phyloP scores from a whole-genome alignment of 2,888 invertebrate genomes.

The Lumbricus terrestris region DNA sequence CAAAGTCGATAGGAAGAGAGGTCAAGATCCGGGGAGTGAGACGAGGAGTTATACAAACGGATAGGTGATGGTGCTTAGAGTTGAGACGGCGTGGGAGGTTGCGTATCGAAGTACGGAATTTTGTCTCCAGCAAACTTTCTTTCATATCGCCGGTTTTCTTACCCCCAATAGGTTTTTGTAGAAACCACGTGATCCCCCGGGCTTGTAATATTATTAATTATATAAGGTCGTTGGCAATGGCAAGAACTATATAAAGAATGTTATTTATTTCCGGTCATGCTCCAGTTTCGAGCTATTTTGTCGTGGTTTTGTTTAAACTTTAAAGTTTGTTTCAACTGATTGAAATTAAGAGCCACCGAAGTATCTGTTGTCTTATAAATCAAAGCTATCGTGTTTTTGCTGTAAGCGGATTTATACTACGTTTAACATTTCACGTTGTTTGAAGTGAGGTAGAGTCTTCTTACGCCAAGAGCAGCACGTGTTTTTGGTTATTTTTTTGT shows the following conservation, averaged over 20 bases:
- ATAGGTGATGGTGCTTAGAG: too few species aligned
- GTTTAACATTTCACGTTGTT: background rate
- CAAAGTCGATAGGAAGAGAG: too few species aligned
- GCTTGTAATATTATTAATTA: background rate
- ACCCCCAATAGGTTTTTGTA: too few species aligned
- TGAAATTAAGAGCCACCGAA: background rate
- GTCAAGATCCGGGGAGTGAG: too few species aligned
- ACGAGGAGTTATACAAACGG: too few species aligned
- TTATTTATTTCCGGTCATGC: conserved; percentile 3
- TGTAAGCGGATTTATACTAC: background rate
- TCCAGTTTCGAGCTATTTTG: background rate
- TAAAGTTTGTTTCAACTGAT: background rate
- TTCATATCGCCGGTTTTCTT: too few species aligned
- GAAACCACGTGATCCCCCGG: too few species aligned
- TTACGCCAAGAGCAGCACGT: background rate
- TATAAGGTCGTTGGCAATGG: background rate
- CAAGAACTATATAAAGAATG: background rate
- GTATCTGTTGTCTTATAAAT: background rate
- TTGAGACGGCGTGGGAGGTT: too few species aligned
- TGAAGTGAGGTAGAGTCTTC: background rate
- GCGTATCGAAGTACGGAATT: too few species aligned
- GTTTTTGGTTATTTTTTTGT: background rate
- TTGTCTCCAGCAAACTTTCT: too few species aligned
- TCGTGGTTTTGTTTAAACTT: background rate
- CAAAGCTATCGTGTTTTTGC: background rate